Conservation (phyloP, 1,140 invertebrate genomes). For the Neomicropteryx cornuta region DNA sequence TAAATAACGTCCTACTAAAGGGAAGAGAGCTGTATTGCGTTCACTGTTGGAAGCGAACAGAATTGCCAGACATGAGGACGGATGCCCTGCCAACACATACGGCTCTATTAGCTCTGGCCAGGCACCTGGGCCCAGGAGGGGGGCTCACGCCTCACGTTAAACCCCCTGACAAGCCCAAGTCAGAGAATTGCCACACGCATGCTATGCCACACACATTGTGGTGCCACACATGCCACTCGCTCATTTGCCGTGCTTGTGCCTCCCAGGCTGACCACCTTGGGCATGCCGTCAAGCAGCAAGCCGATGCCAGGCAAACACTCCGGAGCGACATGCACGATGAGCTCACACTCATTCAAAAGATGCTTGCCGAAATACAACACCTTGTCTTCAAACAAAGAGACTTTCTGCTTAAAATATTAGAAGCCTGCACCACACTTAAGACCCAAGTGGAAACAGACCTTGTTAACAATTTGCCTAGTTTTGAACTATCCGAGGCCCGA, state of each 20-base stretch:
- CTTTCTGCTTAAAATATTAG: constrained; percentile 59
- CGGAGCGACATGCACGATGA: constrained; percentile 48
- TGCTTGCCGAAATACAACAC: constrained; percentile 49
- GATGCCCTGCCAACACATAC: constrained; percentile 54
- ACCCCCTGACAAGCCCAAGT: constrained; percentile 20
- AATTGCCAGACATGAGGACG: constrained; percentile 46
- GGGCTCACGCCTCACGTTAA: constrained; percentile 9
- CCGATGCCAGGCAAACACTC: constrained; percentile 55
- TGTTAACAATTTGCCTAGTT: constrained; percentile 50
- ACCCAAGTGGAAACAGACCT: constrained; percentile 60
- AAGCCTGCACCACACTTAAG: constrained; percentile 59
- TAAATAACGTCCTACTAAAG: constrained; percentile 49
- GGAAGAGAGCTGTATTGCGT: constrained; percentile 54
- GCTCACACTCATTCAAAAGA: constrained; percentile 36
- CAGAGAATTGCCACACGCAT: constrained; percentile 58
- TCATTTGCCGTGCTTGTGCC: constrained; percentile 56
- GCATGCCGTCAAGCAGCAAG: constrained; percentile 55
- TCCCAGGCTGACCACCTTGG: constrained; percentile 48
- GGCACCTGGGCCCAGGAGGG: constrained; percentile 34
- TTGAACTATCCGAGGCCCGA: constrained; percentile 51
- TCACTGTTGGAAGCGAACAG: constrained; percentile 56
- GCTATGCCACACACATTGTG: constrained; percentile 60
- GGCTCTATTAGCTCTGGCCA: constrained; percentile 49
- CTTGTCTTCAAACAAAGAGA: constrained; percentile 55
- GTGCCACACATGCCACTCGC: constrained; percentile 55